Conservation (phyloP, 2,113 vertebrate genomes). For the Pituophis catenifer region DNA sequence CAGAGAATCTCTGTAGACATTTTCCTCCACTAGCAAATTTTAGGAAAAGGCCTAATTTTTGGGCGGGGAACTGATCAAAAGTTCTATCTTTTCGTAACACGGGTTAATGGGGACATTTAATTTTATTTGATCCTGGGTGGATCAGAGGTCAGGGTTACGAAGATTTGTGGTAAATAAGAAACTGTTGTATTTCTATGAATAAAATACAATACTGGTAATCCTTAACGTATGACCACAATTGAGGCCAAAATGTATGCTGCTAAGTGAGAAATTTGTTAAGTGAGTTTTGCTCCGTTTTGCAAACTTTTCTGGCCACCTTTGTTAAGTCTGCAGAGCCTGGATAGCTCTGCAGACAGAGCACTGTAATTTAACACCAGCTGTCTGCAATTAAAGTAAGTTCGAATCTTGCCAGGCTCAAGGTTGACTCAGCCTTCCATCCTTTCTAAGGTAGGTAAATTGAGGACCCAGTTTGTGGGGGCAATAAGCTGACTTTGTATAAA, state of each 20-base stretch:
- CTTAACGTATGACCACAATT: neutral
- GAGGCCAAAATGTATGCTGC: neutral
- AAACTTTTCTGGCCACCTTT: neutral
- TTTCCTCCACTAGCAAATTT: neutral
- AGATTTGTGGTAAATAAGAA: neutral
- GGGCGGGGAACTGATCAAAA: neutral
- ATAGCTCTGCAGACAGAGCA: too few relatives aligned
- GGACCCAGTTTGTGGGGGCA: too few relatives aligned
- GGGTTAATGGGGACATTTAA: neutral
- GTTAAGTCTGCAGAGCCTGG: neutral
- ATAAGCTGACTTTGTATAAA: too few relatives aligned
- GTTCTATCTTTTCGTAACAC: neutral
- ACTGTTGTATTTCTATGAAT: neutral
- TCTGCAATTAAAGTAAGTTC: too few relatives aligned
- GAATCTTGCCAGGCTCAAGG: too few relatives aligned
- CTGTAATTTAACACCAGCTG: too few relatives aligned
- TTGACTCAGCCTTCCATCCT: too few relatives aligned
- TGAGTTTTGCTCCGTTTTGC: neutral
- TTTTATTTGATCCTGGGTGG: neutral
- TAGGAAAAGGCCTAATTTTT: neutral
- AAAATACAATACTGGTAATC: neutral
- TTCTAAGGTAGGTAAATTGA: too few relatives aligned
- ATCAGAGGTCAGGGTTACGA: neutral
- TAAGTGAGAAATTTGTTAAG: neutral
- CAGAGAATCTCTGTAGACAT: too few relatives aligned